Conservation (phyloP, 2,113 vertebrate genomes). For the Pollachius pollachius region DNA sequence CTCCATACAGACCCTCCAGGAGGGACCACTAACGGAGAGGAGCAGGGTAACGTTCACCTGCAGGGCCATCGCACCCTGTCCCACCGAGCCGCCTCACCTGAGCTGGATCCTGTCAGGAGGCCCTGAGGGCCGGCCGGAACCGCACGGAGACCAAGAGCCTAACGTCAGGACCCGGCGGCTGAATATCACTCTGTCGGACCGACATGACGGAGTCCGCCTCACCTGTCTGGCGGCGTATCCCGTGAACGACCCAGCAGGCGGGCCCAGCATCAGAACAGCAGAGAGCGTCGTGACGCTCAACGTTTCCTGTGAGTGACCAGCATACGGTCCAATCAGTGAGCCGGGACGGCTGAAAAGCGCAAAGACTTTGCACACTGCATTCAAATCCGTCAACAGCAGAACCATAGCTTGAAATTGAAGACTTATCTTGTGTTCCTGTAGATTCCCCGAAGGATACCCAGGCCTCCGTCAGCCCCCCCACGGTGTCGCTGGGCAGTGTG, state of each 20-base stretch:
- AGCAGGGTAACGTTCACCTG: constrained; percentile 34
- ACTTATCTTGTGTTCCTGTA: constrained; percentile 1
- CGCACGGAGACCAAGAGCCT: constrained; percentile 7
- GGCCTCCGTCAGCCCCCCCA: constrained; percentile 20
- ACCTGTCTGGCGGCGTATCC: constrained; percentile 32
- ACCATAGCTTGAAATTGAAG: background rate
- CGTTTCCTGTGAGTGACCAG: constrained; percentile 41
- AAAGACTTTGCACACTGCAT: background rate
- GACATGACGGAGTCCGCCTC: constrained; percentile 28
- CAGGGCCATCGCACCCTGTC: constrained; percentile 47
- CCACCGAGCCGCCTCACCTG: constrained; percentile 28
- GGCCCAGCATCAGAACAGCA: too few relatives aligned
- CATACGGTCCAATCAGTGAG: background rate
- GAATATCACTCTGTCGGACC: constrained; percentile 21
- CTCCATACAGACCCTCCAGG: too few relatives aligned
- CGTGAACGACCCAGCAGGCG: constrained; percentile 1
- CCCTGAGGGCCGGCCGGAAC: too few relatives aligned
- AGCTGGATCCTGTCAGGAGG: constrained; percentile 23
- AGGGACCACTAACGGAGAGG: constrained; percentile 7
- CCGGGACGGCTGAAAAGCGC: background rate
- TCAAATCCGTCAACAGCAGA: background rate
- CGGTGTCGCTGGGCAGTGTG: constrained; percentile 24
- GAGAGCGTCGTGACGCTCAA: background rate
- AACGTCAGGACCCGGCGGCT: too few relatives aligned
- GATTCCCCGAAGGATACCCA: constrained; percentile 32